Base-by-base conservation (phyloP, 2,797 vertebrate species). In the Lepus oiostolus region DNA sequence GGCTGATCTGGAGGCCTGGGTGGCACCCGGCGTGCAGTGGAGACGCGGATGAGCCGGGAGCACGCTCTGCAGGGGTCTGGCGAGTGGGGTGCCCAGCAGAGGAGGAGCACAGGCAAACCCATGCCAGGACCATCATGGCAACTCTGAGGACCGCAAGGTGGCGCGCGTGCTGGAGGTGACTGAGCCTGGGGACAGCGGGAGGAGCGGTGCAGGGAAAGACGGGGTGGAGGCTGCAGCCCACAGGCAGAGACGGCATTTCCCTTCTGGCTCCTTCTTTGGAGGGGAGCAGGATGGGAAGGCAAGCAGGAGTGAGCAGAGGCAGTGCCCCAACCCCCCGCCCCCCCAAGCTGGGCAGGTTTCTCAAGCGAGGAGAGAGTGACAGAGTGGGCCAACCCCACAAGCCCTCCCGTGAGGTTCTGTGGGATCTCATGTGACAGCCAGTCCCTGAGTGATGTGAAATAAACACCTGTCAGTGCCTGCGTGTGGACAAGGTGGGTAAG, bases 401-500 rank as follows among this genome's bases (percentile, higher is more conserved):
- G n/a, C 9, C 32, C n/a, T 24, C 67, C 42, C 42, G 42, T 47
- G 42, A 47, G 42, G 42, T 2, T 47, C 42, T 47, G 42, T 1
- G 42, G 42, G 24, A 74, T 62, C 70, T 88, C 62, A 14, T 1
- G 2, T 4, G 65, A 67, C 65, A 67, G 65, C 65, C 16, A 7
- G 68, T 26, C 28, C 71, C 67, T 65, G 2, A 70, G 42, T 58
- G 28, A 90, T 54, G 19, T 72, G 75, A 92, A 93, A 94, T 42
- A 95, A 86, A 93, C 79, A 85, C 79, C 84, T 74, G 70, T 32
- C 10, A 10, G 52, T 72, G 70, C 19, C 17, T 68, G 26, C 28
- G 42, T 26, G 4, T 11, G 38, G 47, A 89, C 32, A 70, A 58
- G 52, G 19, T 71, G 12, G 58, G 54, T 50, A 54, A 47, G 86